phyloP scores from a whole-genome alignment of 2,113 vertebrate species.

The Mesembrinibis cayennensis region DNA sequence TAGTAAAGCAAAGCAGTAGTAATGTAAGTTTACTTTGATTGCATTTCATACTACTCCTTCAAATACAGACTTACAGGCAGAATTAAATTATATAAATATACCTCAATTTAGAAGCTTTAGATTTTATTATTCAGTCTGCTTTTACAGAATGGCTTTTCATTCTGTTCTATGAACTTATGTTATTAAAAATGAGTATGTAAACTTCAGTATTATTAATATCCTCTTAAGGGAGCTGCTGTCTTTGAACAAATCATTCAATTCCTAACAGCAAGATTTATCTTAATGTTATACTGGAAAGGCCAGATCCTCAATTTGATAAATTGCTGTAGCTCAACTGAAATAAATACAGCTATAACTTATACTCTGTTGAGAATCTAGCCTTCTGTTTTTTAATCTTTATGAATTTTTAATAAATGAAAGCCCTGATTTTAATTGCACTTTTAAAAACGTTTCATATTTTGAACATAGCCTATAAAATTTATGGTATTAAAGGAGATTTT shows the following conservation, averaged over 20 bases:
- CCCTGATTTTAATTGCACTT: slow-evolving; percentile 35
- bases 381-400: slow-evolving; percentile 7
- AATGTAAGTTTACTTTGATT: background rate
- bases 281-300: background rate
- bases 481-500: background rate
- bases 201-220: background rate
- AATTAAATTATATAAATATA: background rate
- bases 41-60: background rate
- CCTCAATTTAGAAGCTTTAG: background rate
- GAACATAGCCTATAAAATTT: background rate
- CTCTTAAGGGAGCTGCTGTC: background rate
- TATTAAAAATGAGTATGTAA: background rate
- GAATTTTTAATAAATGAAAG: background rate
- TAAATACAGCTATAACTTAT: background rate
- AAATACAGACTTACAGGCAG: background rate
- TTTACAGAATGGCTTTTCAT: background rate
- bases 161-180: background rate
- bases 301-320: background rate
- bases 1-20: background rate
- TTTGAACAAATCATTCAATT: background rate
- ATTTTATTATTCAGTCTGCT: slow-evolving; percentile 1
- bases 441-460: background rate
- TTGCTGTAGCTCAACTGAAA: background rate
- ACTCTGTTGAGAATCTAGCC: background rate
- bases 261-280: background rate